Evolutionary conservation across 2,888 invertebrate species (phyloP), one percentile per base, ranked within the genome.

Genomic region (Drosophila subsilvestris): DNA sequence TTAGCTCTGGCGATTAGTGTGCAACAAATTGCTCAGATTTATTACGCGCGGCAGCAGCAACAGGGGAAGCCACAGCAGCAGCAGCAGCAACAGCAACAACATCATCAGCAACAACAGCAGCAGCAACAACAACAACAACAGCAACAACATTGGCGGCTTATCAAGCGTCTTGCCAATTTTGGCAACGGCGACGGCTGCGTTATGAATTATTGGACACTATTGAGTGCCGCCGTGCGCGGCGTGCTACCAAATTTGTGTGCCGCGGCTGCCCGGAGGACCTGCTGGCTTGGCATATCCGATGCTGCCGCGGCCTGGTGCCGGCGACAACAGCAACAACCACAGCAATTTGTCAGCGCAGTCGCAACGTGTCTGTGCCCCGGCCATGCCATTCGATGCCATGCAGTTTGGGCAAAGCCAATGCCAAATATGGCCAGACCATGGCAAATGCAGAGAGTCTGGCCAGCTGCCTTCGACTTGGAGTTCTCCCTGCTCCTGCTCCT

Each of bases 11-110:
- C 86, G 85, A 85, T 85, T 85, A 86, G 86, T 74, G 84, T 72
- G 80, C 88, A 86, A 86, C 86, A 86, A 86, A 86, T 86, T 86
- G 88, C 80, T 68, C 80, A 88, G 88, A 86, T 86, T 86, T 88
- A 86, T 86, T 88, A 88, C 82, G 83, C 85, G 66, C 70, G 59
- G 60, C 60, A 58, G 62, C 73, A 25, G 27, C 27, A 27, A 56
- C 71, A 50, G 67, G 50, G 37, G 50, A 55, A 48, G 49, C 72
- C 47, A 48, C 66, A 65, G 56, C 57, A 12, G 20, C 57, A 29
- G 51, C 53, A 5, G 43, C 50, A 42, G 42, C 63, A 58, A 29
- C 59, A 49, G 49, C 67, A 61, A 42, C 48, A 37, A 54, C 66
- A 50, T 8, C 32, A 29, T 17, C 54, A 27, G 18, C 25, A 70